These are phyloP conservation scores for Sisyra nigra DNA, from an alignment of 2,888 invertebrate species.

Conservation along the genomic window DNA sequence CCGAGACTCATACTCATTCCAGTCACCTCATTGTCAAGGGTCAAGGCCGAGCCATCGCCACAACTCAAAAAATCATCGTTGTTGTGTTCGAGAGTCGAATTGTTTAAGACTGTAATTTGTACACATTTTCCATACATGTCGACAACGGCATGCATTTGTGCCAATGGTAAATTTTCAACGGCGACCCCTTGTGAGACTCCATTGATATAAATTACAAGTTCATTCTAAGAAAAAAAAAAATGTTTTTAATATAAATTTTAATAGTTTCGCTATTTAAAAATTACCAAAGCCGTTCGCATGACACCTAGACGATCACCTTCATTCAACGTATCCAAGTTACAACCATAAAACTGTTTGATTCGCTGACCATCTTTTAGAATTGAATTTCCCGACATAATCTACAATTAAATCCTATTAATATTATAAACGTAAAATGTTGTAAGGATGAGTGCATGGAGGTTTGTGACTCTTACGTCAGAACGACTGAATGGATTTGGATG, in stretches of 20 bases:
- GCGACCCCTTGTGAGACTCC: conserved; percentile 80
- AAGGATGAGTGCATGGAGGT: not conserved
- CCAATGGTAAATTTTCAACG: conserved; percentile 52
- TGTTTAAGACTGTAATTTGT: conserved; percentile 47
- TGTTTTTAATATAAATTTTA: not conserved
- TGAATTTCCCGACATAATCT: conserved; percentile 77
- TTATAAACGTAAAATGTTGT: conserved; percentile 1
- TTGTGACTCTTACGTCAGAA: too few relatives aligned
- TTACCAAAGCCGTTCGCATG: conserved; percentile 60
- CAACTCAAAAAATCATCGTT: conserved; percentile 28
- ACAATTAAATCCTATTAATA: conserved; percentile 14
- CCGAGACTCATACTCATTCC: conserved; percentile 5
- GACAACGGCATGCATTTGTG: conserved; percentile 56
- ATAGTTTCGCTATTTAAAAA: conserved; percentile 6
- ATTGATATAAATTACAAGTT: conserved; percentile 77
- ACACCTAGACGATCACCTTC: conserved; percentile 77
- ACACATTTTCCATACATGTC: conserved; percentile 74
- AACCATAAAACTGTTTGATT: conserved; percentile 68
- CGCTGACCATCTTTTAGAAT: conserved; percentile 73
- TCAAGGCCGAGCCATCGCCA: conserved; percentile 25
- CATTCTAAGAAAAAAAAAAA: conserved; percentile 36
- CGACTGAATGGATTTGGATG: not conserved
- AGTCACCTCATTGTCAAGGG: conserved; percentile 26
- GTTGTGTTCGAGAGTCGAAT: conserved; percentile 26
- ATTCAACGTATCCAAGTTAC: conserved; percentile 63